Percentiles rank a stretch among this genome's conserved stretches.
phyloP scores from a whole-genome alignment of 2,113 vertebrate species.

The Lophochroa leadbeateri region DNA sequence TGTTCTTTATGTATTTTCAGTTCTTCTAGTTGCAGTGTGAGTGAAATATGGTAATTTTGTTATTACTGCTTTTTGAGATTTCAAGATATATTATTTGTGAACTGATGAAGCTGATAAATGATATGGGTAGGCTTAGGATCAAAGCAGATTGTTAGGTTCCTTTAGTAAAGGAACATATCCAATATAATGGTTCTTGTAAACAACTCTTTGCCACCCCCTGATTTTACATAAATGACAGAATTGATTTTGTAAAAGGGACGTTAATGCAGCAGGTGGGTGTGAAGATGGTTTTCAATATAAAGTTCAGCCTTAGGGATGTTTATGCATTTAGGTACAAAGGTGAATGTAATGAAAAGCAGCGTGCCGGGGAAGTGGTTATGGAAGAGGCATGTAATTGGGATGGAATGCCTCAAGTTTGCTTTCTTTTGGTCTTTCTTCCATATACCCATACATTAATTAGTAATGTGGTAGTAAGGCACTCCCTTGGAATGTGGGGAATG shows the following conservation, averaged over 20 bases:
- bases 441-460: background rate
- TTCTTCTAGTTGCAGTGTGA: background rate
- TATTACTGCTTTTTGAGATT: background rate
- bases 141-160: background rate
- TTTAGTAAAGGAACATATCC: background rate
- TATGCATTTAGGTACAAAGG: background rate
- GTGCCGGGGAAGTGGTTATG: background rate
- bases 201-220: background rate
- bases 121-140: background rate
- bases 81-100: background rate
- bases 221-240: background rate
- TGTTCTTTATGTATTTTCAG: slow-evolving; percentile 16
- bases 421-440: background rate
- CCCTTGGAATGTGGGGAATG: background rate
- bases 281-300: background rate
- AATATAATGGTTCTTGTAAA: background rate
- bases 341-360: background rate
- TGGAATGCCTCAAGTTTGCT: background rate
- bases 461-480: background rate
- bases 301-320: background rate
- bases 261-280: background rate
- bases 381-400: background rate
- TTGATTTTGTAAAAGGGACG: background rate
- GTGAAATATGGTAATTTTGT: background rate
- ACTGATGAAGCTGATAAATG: background rate